phyloP scores from a whole-genome alignment of 2,797 vertebrate species.

The Antrozous pallidus region DNA sequence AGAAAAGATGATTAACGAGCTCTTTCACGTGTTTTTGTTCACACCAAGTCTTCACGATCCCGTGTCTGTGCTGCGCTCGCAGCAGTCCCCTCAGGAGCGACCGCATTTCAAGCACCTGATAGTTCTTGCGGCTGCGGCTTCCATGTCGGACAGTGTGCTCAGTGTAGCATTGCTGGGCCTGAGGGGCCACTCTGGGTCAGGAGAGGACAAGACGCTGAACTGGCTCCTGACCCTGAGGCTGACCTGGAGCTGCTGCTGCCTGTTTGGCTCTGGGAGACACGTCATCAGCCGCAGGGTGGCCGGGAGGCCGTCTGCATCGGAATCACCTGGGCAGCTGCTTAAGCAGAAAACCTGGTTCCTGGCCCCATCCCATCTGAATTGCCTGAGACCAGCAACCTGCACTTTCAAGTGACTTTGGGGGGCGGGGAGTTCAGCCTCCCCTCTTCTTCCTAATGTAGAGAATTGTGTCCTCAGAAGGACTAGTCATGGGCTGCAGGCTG shows the following conservation, averaged over 20 bases:
- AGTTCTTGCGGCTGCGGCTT: fast-evolving
- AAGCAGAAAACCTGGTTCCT: background rate
- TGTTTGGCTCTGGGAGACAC: background rate
- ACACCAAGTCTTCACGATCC: background rate
- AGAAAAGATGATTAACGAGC: background rate
- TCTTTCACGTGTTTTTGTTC: background rate
- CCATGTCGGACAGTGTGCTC: too few species aligned
- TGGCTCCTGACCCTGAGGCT: fast-evolving
- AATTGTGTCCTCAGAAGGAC: background rate
- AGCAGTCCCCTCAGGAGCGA: background rate
- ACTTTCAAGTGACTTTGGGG: background rate
- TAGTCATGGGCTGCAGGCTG: background rate
- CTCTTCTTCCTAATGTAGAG: background rate
- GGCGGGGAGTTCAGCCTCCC: background rate
- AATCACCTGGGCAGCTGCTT: background rate
- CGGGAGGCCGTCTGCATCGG: background rate
- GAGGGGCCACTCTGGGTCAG: too few species aligned
- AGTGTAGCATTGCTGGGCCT: background rate
- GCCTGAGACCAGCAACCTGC: background rate
- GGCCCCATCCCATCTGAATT: background rate
- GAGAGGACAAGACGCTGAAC: fast-evolving
- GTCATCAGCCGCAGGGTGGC: background rate
- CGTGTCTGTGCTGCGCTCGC: background rate
- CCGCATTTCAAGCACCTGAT: fast-evolving
- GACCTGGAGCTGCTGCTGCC: background rate